Evolutionary conservation across 64 coral and sea anemone genomes (phyloP), one percentile per base, ranked within the genome.

Genomic region (Hydrozoanthus tunicans): DNA sequence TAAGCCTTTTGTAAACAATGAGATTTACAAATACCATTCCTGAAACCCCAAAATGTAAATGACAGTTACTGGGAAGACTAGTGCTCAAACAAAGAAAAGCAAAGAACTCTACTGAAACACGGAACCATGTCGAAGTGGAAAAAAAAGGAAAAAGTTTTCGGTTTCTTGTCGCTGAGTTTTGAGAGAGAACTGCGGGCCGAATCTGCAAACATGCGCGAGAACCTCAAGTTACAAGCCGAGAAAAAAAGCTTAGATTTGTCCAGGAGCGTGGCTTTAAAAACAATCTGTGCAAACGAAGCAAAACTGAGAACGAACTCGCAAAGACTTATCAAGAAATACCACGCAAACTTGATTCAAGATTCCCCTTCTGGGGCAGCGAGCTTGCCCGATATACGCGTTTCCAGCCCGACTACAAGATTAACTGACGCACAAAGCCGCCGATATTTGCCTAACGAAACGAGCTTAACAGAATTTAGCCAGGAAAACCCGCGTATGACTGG

Each of bases 121-220:
- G 11, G 83, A 25, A 70, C 1, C 9, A 88, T 88, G 70, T 88
- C 84, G 14, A 59, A 5, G 12, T 26, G 23, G 56, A 88, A 59
- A 56, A 88, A 88, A 6, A 88, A 60, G 56, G 84, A 88, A 13
- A 88, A 12, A 27, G 25, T 60, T 60, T 7, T 9, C 5, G 66
- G 55, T 17, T 73, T 88, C 4, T 51, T 88, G 27, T 75, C 84
- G n/a, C 32, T 24, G 23, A 88, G 84, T 32, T 88, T 88, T 43
- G 69, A 88, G 3, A 70, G 69, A 25, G 59, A 12, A 43, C 69
- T 59, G 43, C 54, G 66, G 11, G 84, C 70, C 9, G 84, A 88
- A 56, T 74, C 69, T 61, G 84, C 84, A 27, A 88, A 88, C 57
- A 73, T 74, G n/a, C 84, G 84, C 26, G 84, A 88, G 74, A 88